These are phyloP conservation scores for Steatocranus sp. DNA, from an alignment of 2,797 vertebrate genomes.

Conservation along the genomic window DNA sequence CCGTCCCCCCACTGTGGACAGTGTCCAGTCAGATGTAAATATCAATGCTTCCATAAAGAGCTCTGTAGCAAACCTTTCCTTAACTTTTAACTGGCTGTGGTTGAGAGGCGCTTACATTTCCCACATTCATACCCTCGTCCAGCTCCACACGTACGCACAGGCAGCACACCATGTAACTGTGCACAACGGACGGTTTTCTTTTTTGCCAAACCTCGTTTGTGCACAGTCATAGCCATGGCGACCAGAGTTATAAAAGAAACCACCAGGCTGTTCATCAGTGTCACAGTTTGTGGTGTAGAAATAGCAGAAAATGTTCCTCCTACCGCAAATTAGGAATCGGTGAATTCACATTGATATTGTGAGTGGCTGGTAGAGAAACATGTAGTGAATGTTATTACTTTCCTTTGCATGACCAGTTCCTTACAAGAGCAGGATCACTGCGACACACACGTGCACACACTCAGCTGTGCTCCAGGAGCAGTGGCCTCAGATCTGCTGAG, in stretches of 20 bases:
- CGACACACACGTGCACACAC: neutral
- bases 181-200: neutral
- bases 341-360: neutral
- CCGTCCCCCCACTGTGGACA: neutral
- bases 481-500: neutral
- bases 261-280: neutral
- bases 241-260: neutral
- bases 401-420: neutral
- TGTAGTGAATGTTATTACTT: neutral
- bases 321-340: neutral
- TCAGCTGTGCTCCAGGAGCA: neutral
- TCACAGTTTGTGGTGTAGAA: neutral
- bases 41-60: neutral
- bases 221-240: slow-evolving; percentile 17
- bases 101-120: neutral
- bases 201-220: slow-evolving; percentile 13
- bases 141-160: neutral
- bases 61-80: neutral
- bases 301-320: neutral
- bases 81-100: neutral
- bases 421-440: neutral
- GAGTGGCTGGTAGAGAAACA: neutral
- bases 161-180: slow-evolving; percentile 10
- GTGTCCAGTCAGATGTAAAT: neutral
- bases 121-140: slow-evolving; percentile 7